Evolutionary conservation across 2,113 vertebrate genomes (phyloP).

Genomic region (Scopus umbretta): DNA sequence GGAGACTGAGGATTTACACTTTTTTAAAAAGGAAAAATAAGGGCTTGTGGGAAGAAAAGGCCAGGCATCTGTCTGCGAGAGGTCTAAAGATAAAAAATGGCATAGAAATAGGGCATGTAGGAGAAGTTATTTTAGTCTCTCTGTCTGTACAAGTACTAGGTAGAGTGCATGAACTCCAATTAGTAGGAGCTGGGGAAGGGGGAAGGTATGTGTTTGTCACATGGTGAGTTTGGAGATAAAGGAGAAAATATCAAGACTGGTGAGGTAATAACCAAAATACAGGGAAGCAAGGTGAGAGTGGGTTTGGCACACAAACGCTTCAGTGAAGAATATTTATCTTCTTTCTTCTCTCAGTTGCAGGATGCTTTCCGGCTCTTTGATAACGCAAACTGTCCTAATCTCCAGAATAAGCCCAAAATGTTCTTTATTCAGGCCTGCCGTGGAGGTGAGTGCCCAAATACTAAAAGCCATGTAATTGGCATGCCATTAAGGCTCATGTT

Average conservation of each 20-base stretch:
- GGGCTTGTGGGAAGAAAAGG: neutral
- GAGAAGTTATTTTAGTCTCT: neutral
- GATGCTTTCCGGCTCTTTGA: slow-evolving; percentile 89
- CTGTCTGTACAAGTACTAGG: neutral
- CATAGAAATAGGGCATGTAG: neutral
- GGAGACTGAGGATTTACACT: neutral
- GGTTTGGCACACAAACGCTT: neutral
- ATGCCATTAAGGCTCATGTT: slow-evolving; percentile 17
- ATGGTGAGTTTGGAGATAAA: neutral
- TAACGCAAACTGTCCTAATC: slow-evolving; percentile 88
- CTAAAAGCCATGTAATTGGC: neutral
- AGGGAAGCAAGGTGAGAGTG: neutral
- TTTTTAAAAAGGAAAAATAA: neutral
- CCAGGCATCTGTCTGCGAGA: neutral
- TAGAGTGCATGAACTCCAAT: neutral
- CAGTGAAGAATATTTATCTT: neutral
- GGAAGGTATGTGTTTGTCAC: neutral
- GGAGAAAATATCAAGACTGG: neutral
- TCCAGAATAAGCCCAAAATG: slow-evolving; percentile 99
- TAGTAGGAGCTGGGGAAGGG: neutral
- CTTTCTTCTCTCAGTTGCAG: slow-evolving; percentile 78
- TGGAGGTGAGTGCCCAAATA: slow-evolving; percentile 81
- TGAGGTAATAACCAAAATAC: neutral
- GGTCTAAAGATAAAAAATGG: neutral
- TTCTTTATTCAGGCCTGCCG: slow-evolving; percentile 98